Conservation (phyloP, 2,888 invertebrate species). For the Julus scanicus region DNA sequence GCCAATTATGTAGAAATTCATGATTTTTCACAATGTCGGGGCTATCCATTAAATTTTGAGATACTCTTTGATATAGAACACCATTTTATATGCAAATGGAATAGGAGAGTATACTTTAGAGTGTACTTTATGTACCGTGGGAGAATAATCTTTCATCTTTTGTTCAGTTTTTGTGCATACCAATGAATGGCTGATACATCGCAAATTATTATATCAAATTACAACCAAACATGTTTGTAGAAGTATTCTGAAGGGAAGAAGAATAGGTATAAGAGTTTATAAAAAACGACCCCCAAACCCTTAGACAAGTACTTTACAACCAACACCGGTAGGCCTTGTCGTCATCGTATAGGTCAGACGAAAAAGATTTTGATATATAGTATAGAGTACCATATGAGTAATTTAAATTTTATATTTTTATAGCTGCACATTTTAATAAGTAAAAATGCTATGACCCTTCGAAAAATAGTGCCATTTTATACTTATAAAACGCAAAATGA, state of each 20-base stretch:
- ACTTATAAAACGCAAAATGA: too few relatives aligned
- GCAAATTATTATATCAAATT: constrained; percentile 30
- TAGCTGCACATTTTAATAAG: too few relatives aligned
- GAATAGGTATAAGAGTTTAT: constrained; percentile 6
- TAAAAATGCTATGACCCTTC: too few relatives aligned
- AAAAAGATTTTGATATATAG: neutral
- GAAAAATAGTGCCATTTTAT: too few relatives aligned
- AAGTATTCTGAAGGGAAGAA: neutral
- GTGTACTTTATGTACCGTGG: neutral
- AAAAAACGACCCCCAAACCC: constrained; percentile 1
- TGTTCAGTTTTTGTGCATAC: neutral
- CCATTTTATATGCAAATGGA: neutral
- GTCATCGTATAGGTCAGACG: neutral
- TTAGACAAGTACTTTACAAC: neutral
- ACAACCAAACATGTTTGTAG: neutral
- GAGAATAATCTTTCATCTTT: constrained; percentile 2
- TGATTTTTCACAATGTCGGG: neutral
- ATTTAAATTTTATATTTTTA: too few relatives aligned
- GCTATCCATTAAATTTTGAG: neutral
- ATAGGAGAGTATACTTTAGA: neutral
- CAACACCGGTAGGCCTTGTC: neutral
- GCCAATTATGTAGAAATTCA: neutral
- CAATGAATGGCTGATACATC: constrained; percentile 8
- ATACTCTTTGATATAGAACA: neutral
- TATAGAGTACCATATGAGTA: too few relatives aligned